Conservation (phyloP, 2,888 invertebrate genomes). For the Noctua fimbriata region DNA sequence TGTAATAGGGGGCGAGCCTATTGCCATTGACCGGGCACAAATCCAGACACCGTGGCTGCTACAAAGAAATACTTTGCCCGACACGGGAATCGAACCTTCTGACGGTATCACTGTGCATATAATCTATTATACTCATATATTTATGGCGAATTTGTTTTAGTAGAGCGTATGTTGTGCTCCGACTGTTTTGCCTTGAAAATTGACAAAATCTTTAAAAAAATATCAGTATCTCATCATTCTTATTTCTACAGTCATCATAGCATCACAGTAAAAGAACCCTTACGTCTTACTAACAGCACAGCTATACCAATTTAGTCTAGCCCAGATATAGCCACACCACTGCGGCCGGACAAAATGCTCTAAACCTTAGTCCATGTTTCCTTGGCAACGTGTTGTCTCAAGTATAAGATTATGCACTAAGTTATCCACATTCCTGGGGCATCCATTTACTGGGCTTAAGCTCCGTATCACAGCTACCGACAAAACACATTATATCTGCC, state of each 20-base stretch:
- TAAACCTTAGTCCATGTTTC: conserved; percentile 23
- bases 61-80: neutral
- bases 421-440: conserved; percentile 71
- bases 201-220: neutral
- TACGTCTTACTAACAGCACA: neutral
- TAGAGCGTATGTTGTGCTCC: neutral
- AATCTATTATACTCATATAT: neutral
- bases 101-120: neutral
- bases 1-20: neutral
- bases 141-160: neutral
- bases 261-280: neutral
- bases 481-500: conserved; percentile 88
- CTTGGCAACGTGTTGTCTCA: conserved; percentile 29
- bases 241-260: neutral
- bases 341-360: neutral
- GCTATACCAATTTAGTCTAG: neutral
- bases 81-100: neutral
- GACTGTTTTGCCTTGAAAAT: neutral
- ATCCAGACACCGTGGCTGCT: neutral
- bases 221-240: neutral
- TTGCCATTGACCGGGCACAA: neutral
- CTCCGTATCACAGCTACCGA: conserved; percentile 84
- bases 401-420: conserved; percentile 55
- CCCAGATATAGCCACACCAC: neutral
- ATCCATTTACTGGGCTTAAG: conserved; percentile 81